Base-by-base conservation (phyloP, 37 sponge, comb jelly and placozoan genomes). In the Ianthella basta region DNA sequence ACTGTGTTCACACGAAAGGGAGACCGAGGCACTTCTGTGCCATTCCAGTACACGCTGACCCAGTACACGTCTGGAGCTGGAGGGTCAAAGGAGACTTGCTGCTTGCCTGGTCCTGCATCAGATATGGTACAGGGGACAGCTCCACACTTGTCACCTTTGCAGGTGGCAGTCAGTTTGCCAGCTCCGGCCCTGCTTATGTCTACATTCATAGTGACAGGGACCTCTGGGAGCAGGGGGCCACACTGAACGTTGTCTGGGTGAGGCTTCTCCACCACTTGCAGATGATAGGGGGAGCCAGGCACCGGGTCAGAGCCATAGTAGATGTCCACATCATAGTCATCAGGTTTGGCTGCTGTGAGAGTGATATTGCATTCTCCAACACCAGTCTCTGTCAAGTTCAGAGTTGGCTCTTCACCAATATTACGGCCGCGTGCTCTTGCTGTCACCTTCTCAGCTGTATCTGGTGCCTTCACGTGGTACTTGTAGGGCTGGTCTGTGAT, bases 61-160 rank as follows among this genome's bases (percentile, higher is more conserved):
- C 32, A 79, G 80, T 86, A 92, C 18, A 50, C 19, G 14, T 86
- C 93, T 57, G 84, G 79, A 53, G 54, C 24, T 21, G 79, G 19
- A 15, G 95, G 90, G n/a, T 72, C 85, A 37, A 95, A 92, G 57
- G 54, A 21, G 0, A 94, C 67, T 27, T 80, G 72, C 53, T 81
- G 85, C 29, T 72, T 67, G 15, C 78, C 84, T 30, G 84, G 84
- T 16, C 33, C 70, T 69, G 79, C 83, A 27, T 79, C 67, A 20
- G 57, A 55, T 29, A 86, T 60, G 0, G 66, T 80, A 4, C 83
- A 63, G 29, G 40, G 35, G 0, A 37, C 70, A 44, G 56, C 60
- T 1, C 94, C 91, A 60, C 68, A 78, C 27, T 66, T 78, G 15
- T 85, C 86, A 53, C 94, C 94, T 14, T 16, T 23, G 27, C 74